phyloP scores from a whole-genome alignment of 1,140 invertebrate genomes.

The Bombus fervidus region DNA sequence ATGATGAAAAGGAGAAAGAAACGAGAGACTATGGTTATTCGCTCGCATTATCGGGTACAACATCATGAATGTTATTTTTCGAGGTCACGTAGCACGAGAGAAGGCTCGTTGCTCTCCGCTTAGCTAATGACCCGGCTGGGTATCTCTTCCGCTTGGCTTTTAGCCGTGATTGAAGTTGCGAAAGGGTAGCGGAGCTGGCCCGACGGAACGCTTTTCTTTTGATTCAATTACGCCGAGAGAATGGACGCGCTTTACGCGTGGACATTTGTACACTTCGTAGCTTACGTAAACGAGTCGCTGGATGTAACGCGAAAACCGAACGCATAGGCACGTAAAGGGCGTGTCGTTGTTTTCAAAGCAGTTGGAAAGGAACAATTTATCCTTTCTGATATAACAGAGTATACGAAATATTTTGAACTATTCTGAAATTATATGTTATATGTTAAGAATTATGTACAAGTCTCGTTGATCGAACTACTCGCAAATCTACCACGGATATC shows the following conservation, averaged over 20 bases:
- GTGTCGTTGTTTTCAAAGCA: background rate
- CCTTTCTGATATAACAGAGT: too few species aligned
- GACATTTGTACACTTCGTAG: constrained; percentile 30
- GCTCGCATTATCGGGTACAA: background rate
- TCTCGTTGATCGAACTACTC: too few species aligned
- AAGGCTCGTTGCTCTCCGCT: background rate
- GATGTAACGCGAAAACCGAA: background rate
- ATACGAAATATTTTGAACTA: too few species aligned
- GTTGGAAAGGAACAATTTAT: background rate
- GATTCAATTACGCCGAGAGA: constrained; percentile 26
- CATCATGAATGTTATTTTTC: constrained; percentile 1
- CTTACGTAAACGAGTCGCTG: constrained; percentile 28
- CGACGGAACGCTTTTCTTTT: constrained; percentile 15
- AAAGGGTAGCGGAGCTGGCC: constrained; percentile 1
- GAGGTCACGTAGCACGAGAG: background rate
- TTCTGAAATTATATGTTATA: background rate
- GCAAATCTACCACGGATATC: too few species aligned
- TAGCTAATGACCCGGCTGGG: background rate
- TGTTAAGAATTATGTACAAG: too few species aligned
- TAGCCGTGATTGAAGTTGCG: constrained; percentile 19
- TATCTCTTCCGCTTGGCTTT: constrained; percentile 6
- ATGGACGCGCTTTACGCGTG: constrained; percentile 11
- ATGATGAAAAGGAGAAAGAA: background rate
- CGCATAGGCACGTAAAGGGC: background rate
- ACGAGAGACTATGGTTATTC: background rate